Evolutionary conservation across 2,113 vertebrate species (phyloP).

Genomic region (Oenanthe melanoleuca): DNA sequence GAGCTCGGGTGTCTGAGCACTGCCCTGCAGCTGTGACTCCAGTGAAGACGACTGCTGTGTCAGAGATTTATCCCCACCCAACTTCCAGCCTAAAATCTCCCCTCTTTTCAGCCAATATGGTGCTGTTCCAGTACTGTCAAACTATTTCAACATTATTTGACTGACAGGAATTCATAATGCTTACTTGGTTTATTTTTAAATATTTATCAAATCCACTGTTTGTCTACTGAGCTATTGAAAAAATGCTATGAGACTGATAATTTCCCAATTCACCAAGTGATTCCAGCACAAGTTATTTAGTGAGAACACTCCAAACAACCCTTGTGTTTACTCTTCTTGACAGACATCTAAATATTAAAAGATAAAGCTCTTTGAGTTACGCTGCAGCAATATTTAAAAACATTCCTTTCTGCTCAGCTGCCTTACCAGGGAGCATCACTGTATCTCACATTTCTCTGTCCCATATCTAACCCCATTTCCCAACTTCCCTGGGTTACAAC

Average conservation of each 20-base stretch:
- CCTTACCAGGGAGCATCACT: not conserved
- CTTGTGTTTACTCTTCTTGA: not conserved
- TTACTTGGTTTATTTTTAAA: not conserved
- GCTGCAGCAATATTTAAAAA: not conserved
- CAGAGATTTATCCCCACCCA: not conserved
- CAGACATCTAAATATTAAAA: not conserved
- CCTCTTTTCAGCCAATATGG: not conserved
- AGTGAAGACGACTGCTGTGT: not conserved
- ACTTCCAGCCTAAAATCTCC: not conserved
- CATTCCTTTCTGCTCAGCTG: not conserved
- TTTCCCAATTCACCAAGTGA: not conserved
- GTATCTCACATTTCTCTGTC: not conserved
- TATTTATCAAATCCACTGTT: not conserved
- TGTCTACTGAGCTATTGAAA: not conserved
- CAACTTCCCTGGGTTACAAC: not conserved
- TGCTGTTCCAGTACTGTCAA: not conserved
- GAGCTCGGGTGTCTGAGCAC: not conserved
- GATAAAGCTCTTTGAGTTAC: not conserved
- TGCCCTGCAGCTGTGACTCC: not conserved
- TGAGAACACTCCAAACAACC: not conserved
- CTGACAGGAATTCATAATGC: not conserved
- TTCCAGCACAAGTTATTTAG: not conserved
- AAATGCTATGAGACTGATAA: not conserved
- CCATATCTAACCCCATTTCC: not conserved
- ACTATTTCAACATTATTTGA: not conserved